Evolutionary conservation across 2,113 vertebrate species (phyloP).

Genomic region (Origma solitaria): DNA sequence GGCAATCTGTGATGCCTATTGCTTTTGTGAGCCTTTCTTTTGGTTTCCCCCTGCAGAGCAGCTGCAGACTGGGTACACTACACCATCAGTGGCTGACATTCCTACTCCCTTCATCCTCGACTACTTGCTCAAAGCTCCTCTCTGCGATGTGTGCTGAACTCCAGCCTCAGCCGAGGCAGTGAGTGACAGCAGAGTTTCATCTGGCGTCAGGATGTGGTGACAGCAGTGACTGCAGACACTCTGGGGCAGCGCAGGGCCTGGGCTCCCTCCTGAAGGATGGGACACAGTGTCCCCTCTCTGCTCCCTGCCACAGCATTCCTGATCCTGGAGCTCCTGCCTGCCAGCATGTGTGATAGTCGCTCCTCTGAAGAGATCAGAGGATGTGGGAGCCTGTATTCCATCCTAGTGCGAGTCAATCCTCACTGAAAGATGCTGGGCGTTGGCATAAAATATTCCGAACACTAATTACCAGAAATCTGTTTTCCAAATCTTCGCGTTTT

Average conservation of each 20-base stretch:
- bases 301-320: background rate
- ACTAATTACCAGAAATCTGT: background rate
- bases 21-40: background rate
- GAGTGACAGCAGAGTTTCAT: background rate
- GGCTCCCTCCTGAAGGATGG: background rate
- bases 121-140: background rate
- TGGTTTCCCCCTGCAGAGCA: background rate
- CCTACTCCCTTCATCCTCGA: background rate
- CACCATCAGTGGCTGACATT: background rate
- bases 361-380: background rate
- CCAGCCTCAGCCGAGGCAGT: background rate
- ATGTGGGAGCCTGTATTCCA: background rate
- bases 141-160: background rate
- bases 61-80: background rate
- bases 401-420: background rate
- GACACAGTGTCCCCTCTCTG: accelerated
- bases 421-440: accelerated
- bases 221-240: background rate
- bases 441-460: background rate
- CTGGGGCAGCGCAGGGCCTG: background rate
- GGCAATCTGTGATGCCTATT: background rate
- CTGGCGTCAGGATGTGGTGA: background rate
- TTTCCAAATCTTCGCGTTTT: background rate
- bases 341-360: background rate
- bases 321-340: background rate